These are phyloP conservation scores for Leontocebus nigricollis DNA, from an alignment of 2,797 vertebrate species.

Conservation along the genomic window DNA sequence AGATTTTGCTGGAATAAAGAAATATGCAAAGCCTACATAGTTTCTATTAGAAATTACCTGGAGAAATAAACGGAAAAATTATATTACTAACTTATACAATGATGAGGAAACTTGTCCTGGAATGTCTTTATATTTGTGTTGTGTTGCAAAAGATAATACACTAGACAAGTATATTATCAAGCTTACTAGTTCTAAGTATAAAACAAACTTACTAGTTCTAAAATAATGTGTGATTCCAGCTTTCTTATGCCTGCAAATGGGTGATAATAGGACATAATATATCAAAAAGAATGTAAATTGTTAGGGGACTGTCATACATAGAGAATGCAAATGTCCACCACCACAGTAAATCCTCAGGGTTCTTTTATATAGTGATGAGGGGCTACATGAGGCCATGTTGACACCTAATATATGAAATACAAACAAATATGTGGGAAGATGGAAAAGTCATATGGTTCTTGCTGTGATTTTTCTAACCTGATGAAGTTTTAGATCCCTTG, in stretches of 20 bases:
- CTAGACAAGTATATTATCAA: not conserved
- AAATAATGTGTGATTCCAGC: not conserved
- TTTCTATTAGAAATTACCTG: not conserved
- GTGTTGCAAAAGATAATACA: not conserved
- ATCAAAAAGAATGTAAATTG: not conserved
- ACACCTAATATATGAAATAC: constrained; percentile 11
- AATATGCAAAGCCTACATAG: not conserved
- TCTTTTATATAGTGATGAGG: not conserved
- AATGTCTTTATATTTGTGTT: not conserved
- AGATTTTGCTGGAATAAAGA: not conserved
- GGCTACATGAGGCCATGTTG: not conserved
- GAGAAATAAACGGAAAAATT: not conserved
- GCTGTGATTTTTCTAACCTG: not conserved
- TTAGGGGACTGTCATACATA: not conserved
- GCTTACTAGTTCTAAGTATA: not conserved
- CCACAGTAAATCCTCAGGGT: not conserved
- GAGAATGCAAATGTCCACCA: not conserved
- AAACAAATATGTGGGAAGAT: not conserved
- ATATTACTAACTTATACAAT: not conserved
- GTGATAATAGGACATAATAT: not conserved
- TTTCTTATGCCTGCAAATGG: not conserved
- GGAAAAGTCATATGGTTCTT: not conserved
- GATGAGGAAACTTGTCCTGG: not conserved
- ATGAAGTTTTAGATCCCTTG: not conserved
- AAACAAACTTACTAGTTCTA: not conserved